Percentiles rank a stretch among this genome's conserved stretches.
phyloP scores from a whole-genome alignment of 1,140 invertebrate genomes.

The Himalopsyche phryganea region DNA sequence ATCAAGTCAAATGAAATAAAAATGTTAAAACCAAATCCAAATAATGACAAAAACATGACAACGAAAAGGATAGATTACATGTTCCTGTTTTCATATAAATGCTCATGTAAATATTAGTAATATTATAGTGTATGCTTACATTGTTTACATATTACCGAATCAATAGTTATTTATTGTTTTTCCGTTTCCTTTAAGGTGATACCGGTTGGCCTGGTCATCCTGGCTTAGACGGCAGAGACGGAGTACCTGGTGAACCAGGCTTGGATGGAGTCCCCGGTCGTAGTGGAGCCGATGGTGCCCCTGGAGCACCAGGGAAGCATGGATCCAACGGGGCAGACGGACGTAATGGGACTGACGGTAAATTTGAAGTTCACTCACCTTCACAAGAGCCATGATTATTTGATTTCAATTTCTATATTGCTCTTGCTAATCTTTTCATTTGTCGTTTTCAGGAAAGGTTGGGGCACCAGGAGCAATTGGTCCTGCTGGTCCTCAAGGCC shows the following conservation, averaged over 20 bases:
- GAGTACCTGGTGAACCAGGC: slow-evolving; percentile 81
- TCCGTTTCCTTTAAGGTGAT: slow-evolving; percentile 43
- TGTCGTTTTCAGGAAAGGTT: slow-evolving; percentile 45
- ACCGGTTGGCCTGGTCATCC: slow-evolving; percentile 63
- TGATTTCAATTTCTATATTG: too few species aligned
- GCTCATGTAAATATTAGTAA: too few species aligned
- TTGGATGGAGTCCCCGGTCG: slow-evolving; percentile 78
- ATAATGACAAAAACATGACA: too few species aligned
- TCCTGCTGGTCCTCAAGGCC: slow-evolving; percentile 57
- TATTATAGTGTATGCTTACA: too few species aligned
- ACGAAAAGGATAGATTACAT: too few species aligned
- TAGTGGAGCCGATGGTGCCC: slow-evolving; percentile 70
- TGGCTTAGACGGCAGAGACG: slow-evolving; percentile 81
- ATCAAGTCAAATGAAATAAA: too few species aligned
- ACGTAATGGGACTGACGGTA: slow-evolving; percentile 68
- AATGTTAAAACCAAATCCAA: too few species aligned
- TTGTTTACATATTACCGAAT: too few species aligned
- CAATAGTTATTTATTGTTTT: too few species aligned
- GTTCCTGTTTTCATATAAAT: too few species aligned
- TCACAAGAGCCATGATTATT: too few species aligned
- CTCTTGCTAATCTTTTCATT: too few species aligned
- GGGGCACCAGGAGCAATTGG: slow-evolving; percentile 57
- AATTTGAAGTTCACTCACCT: slow-evolving; percentile 35
- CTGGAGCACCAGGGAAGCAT: slow-evolving; percentile 63
- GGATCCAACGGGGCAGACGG: slow-evolving; percentile 71